Evolutionary conservation across 2,888 invertebrate species (phyloP), one percentile per base, ranked within the genome.

Genomic region (Cheilosia soror): DNA sequence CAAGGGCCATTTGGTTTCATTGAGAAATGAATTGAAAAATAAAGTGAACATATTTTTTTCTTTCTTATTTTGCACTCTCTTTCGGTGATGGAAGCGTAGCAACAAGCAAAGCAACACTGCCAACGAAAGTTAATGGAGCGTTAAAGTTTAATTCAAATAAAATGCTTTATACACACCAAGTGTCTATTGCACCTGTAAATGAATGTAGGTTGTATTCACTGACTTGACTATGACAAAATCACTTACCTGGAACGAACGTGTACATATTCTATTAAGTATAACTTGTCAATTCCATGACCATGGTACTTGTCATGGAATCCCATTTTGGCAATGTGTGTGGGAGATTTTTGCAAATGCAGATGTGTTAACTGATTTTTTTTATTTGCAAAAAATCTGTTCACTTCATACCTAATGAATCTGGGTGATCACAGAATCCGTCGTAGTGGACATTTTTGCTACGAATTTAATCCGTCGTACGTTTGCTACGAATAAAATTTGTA

Each of bases 91-190:
- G 25, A 58, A 58, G 49, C 47, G 42, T 5, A n/a, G n/a, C n/a
- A 25, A 44, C n/a, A 31, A 47, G 40, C 37, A 31, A 51, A 72
- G 65, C 44, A 58, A 37, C 11, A 11, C 37, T 11, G 37, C 11
- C 37, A 37, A 49, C 57, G 53, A 63, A 53, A 69, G 63, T 76
- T 81, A 69, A 81, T 76, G 68, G 58, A 27, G 55, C 69, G 15
- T 66, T 33, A 33, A 76, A 75, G 68, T 62, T 44, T 4, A 27
- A 31, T 40, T 47, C 1, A 29, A 47, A 51, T 33, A 31, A 55
- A 37, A 33, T 31, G 58, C 33, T 20, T 63, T 20, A 20, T 20
- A 29, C 33, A 27, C 15, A 53, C 47, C 57, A 11, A 33, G 37
- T 63, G 55, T 53, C 15, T 11, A n/a, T 66, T 55, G 33, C 73